Percentiles rank a stretch among this genome's conserved stretches.
These are phyloP conservation scores for Zygothrica quintamaculata DNA, from an alignment of 2,888 invertebrate genomes.

Conservation along the genomic window DNA sequence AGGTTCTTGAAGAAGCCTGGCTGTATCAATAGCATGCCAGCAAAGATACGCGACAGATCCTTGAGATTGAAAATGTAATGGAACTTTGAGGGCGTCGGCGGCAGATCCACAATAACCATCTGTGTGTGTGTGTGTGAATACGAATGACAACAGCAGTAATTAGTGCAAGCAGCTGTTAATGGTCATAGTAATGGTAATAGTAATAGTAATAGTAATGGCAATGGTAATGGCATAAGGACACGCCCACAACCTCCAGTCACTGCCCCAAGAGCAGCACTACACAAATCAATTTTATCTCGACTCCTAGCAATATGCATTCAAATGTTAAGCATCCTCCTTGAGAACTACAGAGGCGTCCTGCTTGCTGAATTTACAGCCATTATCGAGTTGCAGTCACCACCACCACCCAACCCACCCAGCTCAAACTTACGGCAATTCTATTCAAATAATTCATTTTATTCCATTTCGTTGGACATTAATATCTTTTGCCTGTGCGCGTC, in stretches of 20 bases:
- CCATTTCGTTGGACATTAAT: constrained; percentile 80
- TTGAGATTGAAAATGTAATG: constrained; percentile 97
- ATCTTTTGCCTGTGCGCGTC: constrained; percentile 65
- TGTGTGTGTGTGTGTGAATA: constrained; percentile 78
- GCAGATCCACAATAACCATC: constrained; percentile 90
- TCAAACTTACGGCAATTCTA: constrained; percentile 72
- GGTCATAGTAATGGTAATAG: constrained; percentile 1
- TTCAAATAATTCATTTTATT: constrained; percentile 82
- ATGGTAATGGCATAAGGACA: constrained; percentile 8
- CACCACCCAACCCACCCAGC: constrained; percentile 18
- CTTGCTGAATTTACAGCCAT: constrained; percentile 73
- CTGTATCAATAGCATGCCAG: constrained; percentile 91
- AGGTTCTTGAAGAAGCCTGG: constrained; percentile 89
- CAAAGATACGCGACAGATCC: constrained; percentile 93
- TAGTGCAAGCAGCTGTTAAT: constrained; percentile 42
- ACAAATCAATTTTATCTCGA: constrained; percentile 81
- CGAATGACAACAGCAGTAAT: constrained; percentile 51
- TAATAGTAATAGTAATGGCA: constrained; percentile 5
- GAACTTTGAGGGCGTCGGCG: constrained; percentile 96
- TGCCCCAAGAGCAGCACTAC: constrained; percentile 48
- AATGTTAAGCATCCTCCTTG: constrained; percentile 50
- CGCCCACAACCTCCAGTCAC: not conserved
- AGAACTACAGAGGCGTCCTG: constrained; percentile 29
- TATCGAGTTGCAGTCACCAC: constrained; percentile 63
- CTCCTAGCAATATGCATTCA: constrained; percentile 77